These are phyloP conservation scores for Tragelaphus imberbis DNA, from an alignment of 2,113 vertebrate species.

Conservation along the genomic window DNA sequence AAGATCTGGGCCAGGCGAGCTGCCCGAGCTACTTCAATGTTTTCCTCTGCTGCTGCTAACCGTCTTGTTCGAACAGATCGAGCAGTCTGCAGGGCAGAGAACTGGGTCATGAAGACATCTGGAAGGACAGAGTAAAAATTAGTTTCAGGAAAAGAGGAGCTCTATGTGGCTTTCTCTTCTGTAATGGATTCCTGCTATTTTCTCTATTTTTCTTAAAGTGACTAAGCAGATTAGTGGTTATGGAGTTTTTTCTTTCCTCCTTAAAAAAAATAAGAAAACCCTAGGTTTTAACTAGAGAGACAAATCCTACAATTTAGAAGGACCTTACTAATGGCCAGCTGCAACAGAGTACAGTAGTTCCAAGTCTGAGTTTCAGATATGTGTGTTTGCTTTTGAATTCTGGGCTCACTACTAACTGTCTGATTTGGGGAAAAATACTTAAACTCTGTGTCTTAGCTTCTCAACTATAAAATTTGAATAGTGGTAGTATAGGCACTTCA, in stretches of 20 bases:
- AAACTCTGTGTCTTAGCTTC: not conserved
- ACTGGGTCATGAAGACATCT: slow-evolving; percentile 99
- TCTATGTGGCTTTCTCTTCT: not conserved
- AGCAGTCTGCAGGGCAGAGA: slow-evolving; percentile 95
- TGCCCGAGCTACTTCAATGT: slow-evolving; percentile 94
- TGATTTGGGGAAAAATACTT: not conserved
- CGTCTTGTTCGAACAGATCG: slow-evolving; percentile 95
- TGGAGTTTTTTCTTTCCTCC: not conserved
- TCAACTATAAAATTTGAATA: not conserved
- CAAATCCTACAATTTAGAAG: not conserved
- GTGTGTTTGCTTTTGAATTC: not conserved
- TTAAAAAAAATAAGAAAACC: not conserved
- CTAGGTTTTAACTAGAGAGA: not conserved
- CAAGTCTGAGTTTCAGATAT: not conserved
- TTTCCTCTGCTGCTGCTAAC: slow-evolving; percentile 94
- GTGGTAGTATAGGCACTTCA: not conserved
- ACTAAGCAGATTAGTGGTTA: not conserved
- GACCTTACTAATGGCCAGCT: not conserved
- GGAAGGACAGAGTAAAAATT: slow-evolving; percentile 48
- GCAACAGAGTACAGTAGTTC: not conserved
- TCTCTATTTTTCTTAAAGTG: not conserved
- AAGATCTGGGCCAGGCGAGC: slow-evolving; percentile 98
- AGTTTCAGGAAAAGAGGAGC: not conserved
- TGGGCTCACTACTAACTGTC: not conserved
- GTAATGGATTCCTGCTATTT: not conserved